Conservation (phyloP, 2,113 vertebrate species). For the Amia ocellicauda region DNA sequence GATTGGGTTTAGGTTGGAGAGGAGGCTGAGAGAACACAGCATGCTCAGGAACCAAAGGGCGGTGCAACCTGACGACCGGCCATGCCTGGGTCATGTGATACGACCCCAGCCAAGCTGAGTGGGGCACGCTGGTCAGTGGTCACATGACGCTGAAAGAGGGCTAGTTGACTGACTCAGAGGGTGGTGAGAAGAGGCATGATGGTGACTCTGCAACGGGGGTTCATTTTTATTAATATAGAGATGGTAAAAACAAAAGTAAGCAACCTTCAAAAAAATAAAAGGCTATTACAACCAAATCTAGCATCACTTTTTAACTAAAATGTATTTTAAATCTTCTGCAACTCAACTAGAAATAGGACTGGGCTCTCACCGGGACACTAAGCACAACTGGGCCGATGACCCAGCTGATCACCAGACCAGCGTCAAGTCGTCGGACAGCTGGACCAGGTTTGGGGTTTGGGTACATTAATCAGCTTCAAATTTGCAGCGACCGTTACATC, state of each 20-base stretch:
- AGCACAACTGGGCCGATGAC: slow-evolving; percentile 8
- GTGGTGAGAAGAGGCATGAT: slow-evolving; percentile 99
- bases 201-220: slow-evolving; percentile 99
- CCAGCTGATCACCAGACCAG: too few species aligned
- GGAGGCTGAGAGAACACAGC: slow-evolving; percentile 96
- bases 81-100: slow-evolving; percentile 99
- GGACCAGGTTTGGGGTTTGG: too few species aligned
- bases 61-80: slow-evolving; percentile 99
- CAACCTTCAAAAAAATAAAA: slow-evolving; percentile 92
- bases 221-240: slow-evolving; percentile 99
- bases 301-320: slow-evolving; percentile 60
- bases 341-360: slow-evolving; percentile 24
- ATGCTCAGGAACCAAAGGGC: slow-evolving; percentile 98
- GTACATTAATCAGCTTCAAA: too few species aligned
- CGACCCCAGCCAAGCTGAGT: slow-evolving; percentile 98
- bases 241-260: slow-evolving; percentile 88
- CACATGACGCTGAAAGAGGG: slow-evolving; percentile 99
- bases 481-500: too few species aligned
- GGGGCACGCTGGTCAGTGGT: slow-evolving; percentile 98
- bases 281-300: slow-evolving; percentile 75
- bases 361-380: slow-evolving; percentile 15
- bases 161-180: slow-evolving; percentile 99
- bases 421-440: too few species aligned
- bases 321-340: slow-evolving; percentile 2
- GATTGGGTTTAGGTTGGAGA: slow-evolving; percentile 98